phyloP scores from a whole-genome alignment of 2,113 vertebrate genomes.

The Oryzias celebensis region DNA sequence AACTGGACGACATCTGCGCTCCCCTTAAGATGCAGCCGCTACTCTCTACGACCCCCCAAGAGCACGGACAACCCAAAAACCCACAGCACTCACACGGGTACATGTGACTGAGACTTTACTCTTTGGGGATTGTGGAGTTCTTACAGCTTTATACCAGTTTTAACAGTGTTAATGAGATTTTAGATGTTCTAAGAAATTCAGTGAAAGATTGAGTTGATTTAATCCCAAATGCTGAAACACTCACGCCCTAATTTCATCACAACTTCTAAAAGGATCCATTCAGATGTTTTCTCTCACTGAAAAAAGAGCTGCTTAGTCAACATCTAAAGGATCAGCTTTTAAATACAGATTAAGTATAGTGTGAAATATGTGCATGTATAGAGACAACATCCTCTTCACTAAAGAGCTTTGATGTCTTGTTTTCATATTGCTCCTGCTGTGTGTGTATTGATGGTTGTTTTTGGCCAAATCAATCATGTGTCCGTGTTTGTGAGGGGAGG shows the following conservation, averaged over 20 bases:
- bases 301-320: background rate
- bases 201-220: conserved; percentile 17
- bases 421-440: conserved; percentile 21
- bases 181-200: conserved; percentile 10
- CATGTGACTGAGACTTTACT: too few relatives aligned
- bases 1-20: too few relatives aligned
- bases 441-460: conserved; percentile 35
- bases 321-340: conserved; percentile 11
- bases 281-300: conserved; percentile 1
- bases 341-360: conserved; percentile 10
- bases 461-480: conserved; percentile 33
- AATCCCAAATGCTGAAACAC: conserved; percentile 11
- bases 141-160: conserved; percentile 16
- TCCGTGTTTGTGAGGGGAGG: conserved; percentile 12
- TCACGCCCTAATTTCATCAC: background rate
- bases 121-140: background rate
- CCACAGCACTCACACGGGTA: too few relatives aligned
- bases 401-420: conserved; percentile 40
- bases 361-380: conserved; percentile 22
- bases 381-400: conserved; percentile 6
- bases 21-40: too few relatives aligned
- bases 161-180: background rate
- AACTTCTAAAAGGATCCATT: conserved; percentile 8
- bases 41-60: too few relatives aligned
- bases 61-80: too few relatives aligned